Conservation (phyloP, 2,113 vertebrate genomes). For the Ibidorhyncha struthersii region DNA sequence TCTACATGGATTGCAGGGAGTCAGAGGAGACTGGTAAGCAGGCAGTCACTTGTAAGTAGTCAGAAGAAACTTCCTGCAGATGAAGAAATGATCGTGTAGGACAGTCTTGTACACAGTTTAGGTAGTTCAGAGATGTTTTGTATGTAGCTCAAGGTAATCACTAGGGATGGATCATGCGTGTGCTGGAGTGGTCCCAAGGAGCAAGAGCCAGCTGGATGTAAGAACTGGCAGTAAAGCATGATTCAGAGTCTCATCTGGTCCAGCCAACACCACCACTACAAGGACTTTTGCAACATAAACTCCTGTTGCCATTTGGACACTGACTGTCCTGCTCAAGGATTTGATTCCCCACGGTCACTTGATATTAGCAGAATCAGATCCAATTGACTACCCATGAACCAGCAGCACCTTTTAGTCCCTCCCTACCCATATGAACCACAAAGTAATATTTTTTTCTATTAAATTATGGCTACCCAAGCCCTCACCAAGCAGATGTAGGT, state of each 20-base stretch:
- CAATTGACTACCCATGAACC: background rate
- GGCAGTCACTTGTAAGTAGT: background rate
- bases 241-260: background rate
- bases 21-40: background rate
- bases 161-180: fast-evolving
- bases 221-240: background rate
- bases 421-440: background rate
- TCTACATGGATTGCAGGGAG: background rate
- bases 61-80: background rate
- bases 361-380: background rate
- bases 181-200: fast-evolving
- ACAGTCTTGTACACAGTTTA: background rate
- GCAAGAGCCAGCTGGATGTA: background rate
- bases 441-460: background rate
- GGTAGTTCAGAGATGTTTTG: background rate
- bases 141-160: background rate
- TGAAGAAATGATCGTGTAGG: background rate
- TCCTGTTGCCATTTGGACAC: background rate
- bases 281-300: background rate
- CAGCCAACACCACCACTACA: background rate
- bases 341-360: background rate
- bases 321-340: background rate
- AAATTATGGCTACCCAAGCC: background rate
- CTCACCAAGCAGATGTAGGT: background rate
- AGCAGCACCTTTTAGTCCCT: background rate